Conservation (phyloP, 2,888 invertebrate genomes). For the Platycheirus albimanus region DNA sequence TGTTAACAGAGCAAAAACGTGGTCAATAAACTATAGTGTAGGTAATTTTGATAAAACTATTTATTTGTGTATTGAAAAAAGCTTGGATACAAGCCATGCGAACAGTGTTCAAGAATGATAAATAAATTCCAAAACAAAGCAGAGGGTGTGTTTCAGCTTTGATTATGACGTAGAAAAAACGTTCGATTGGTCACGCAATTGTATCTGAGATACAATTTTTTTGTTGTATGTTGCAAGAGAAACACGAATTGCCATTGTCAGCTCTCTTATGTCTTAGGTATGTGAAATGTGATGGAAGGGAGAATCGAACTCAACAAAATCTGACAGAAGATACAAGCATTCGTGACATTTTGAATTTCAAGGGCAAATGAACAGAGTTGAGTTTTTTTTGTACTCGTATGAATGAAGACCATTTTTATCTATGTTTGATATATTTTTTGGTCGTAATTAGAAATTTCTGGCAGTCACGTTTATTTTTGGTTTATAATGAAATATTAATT, state of each 20-base stretch:
- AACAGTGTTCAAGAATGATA: not conserved
- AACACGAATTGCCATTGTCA: conserved; percentile 1
- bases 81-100: too few species aligned
- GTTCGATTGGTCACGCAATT: conserved; percentile 49
- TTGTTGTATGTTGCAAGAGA: conserved; percentile 15
- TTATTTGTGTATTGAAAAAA: conserved; percentile 1
- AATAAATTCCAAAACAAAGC: conserved; percentile 3
- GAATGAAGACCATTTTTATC: not conserved
- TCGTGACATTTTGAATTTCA: conserved; percentile 58
- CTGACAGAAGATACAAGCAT: conserved; percentile 11
- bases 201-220: not conserved
- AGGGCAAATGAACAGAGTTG: conserved; percentile 48
- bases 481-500: conserved; percentile 23
- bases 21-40: not conserved
- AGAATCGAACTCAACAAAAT: conserved; percentile 6
- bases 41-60: not conserved
- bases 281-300: not conserved
- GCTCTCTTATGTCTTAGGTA: not conserved
- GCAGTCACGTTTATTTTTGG: conserved; percentile 1
- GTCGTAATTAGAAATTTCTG: not conserved
- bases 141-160: conserved; percentile 55
- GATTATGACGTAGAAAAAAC: conserved; percentile 43
- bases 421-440: not conserved
- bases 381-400: not conserved
- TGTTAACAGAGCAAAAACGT: not conserved